Evolutionary conservation across 2,888 invertebrate species (phyloP), one percentile per base, ranked within the genome.

Genomic region (Pammene fasciana): DNA sequence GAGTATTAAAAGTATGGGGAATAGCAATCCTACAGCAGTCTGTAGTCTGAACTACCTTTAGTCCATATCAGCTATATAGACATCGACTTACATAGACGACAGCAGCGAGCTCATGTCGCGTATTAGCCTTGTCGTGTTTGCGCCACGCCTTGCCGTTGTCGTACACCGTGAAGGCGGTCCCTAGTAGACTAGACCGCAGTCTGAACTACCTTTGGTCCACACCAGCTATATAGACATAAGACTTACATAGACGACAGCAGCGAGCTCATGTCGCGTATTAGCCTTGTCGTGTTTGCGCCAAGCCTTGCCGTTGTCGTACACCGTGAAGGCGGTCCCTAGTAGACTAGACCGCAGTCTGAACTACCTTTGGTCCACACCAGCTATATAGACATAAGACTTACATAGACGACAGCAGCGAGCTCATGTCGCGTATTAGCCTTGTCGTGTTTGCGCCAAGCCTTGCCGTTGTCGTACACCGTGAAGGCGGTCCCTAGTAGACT

Each of bases 301-400:
- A 0, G 96, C 95, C 64, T 95, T 95, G n/a, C 99, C 99, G 80
- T 95, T 97, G 85, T 99, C 99, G 87, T 96, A 99, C 43, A 99
- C 96, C 0, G 99, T 98, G 87, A 99, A 99, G 68, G 99, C 98
- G 0, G 99, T 99, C 16, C 99, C 99, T 64, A 99, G 94, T 8
- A 99, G 94, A 89, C 99, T 99, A 34, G 99, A 98, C 75, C 99
- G 94, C 64, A 99, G 93, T 88, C 99, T 99, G 96, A 99, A 5
- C 98, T 96, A 79, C 99, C 98, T 0, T 98, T 99, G 50, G 95
- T 96, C 55, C 99, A 94, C 0, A 98, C 97, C 74, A 99, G 90
- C 90, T 99, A 4, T 13, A n/a, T 13, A 52, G 7, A 26, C 11
- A 26, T 2, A 7, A 52, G 8, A 16, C 38, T 38, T 38, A 48